Percentiles rank a stretch among this genome's conserved stretches.
Evolutionary conservation across 2,888 invertebrate species (phyloP).

Genomic region (Tillus elongatus): DNA sequence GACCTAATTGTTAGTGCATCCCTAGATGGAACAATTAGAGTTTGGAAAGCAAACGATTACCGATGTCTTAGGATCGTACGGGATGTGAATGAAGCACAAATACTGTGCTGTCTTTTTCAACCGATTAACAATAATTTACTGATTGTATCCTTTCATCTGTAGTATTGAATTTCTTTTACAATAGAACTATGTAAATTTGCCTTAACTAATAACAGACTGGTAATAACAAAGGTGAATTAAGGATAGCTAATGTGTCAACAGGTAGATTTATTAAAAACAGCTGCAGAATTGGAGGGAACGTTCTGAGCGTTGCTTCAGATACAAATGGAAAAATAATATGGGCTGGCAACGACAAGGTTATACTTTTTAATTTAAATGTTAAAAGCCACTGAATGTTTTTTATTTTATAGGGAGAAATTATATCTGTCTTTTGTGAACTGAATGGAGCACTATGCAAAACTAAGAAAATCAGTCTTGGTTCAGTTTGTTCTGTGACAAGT

Average conservation of each 20-base stretch:
- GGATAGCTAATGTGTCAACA: slow-evolving; percentile 75
- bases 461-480: slow-evolving; percentile 29
- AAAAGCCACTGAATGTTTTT: too few species aligned
- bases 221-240: slow-evolving; percentile 62
- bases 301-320: slow-evolving; percentile 66
- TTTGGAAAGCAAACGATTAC: slow-evolving; percentile 55
- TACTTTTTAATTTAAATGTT: slow-evolving; percentile 3
- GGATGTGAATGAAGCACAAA: slow-evolving; percentile 54
- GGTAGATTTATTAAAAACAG: slow-evolving; percentile 65
- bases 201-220: slow-evolving; percentile 46
- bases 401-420: slow-evolving; percentile 35
- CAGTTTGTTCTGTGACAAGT: slow-evolving; percentile 52
- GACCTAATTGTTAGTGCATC: slow-evolving; percentile 73
- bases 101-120: slow-evolving; percentile 69
- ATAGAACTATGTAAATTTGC: slow-evolving; percentile 13
- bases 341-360: slow-evolving; percentile 70
- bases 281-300: slow-evolving; percentile 51
- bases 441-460: slow-evolving; percentile 33
- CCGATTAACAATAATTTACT: slow-evolving; percentile 81
- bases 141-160: slow-evolving; percentile 66
- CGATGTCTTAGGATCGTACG: slow-evolving; percentile 54
- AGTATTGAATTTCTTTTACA: slow-evolving; percentile 5
- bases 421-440: slow-evolving; percentile 35
- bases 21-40: slow-evolving; percentile 60
- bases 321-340: slow-evolving; percentile 70